phyloP scores from a whole-genome alignment of 2,113 vertebrate species.

The Urocynchramus pylzowi region DNA sequence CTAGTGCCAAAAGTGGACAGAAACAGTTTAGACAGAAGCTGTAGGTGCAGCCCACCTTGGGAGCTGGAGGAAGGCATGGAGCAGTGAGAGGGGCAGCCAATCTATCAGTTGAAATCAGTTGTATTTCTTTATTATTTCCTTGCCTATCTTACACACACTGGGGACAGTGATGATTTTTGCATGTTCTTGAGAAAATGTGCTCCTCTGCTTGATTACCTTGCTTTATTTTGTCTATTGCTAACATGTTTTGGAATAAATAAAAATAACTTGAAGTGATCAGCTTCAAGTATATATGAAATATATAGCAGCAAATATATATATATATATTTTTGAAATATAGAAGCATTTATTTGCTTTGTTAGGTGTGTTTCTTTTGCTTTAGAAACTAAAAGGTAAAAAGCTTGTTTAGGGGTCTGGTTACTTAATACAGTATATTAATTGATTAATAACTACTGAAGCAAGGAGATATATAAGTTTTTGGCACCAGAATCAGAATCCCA shows the following conservation, averaged over 20 bases:
- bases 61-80: neutral
- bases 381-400: neutral
- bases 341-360: neutral
- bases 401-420: neutral
- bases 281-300: neutral
- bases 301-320: neutral
- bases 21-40: neutral
- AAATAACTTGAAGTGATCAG: neutral
- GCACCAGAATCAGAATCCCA: neutral
- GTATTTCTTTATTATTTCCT: neutral
- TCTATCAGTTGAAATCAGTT: neutral
- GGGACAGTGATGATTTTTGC: neutral
- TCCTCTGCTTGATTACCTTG: neutral
- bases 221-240: neutral
- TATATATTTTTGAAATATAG: neutral
- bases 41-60: neutral
- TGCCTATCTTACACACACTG: neutral
- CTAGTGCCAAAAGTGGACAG: neutral
- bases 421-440: neutral
- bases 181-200: neutral
- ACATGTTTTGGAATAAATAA: neutral
- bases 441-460: neutral
- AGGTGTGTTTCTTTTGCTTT: neutral
- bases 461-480: neutral
- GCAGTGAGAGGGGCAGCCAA: neutral